Percentiles rank a stretch among this genome's conserved stretches.
These are phyloP conservation scores for Melopsittacus undulatus DNA, from an alignment of 2,797 vertebrate genomes.

Conservation along the genomic window DNA sequence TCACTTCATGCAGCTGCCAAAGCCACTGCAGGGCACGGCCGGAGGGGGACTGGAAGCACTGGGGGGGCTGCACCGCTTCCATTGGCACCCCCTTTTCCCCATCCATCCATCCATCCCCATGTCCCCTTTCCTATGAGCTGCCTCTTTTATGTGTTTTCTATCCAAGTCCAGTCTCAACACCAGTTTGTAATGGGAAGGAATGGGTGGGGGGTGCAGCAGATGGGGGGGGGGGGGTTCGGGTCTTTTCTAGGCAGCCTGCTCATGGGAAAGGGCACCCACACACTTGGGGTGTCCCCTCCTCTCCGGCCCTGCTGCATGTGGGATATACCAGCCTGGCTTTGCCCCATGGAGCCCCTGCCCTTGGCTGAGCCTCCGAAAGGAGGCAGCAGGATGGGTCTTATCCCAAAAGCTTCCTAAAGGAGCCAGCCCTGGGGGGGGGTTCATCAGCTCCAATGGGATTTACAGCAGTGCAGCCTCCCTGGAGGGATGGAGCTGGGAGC, in stretches of 20 bases:
- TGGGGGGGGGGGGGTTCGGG: not conserved
- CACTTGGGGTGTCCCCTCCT: not conserved
- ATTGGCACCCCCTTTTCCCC: not conserved
- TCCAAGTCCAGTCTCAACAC: not conserved
- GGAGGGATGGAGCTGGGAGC: not conserved
- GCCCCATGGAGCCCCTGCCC: not conserved
- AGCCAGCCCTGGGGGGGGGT: not conserved
- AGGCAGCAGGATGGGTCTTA: not conserved
- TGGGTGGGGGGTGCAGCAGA: not conserved
- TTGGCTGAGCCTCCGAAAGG: not conserved
- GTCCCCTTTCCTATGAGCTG: not conserved
- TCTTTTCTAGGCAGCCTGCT: slow-evolving; percentile 11
- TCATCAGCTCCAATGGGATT: not conserved
- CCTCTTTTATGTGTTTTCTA: slow-evolving; percentile 30
- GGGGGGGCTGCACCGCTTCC: not conserved
- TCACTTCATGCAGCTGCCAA: slow-evolving; percentile 55
- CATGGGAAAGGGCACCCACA: not conserved
- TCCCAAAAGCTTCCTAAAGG: no score
- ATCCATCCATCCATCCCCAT: no score
- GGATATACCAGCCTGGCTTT: not conserved
- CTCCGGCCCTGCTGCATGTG: not conserved
- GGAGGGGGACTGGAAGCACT: not conserved
- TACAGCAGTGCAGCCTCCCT: not conserved
- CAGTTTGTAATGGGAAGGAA: not conserved
- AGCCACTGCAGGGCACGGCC: not conserved